Evolutionary conservation across 2,113 vertebrate genomes (phyloP), one percentile per base, ranked within the genome.

Genomic region (Campylomormyrus tamandua): DNA sequence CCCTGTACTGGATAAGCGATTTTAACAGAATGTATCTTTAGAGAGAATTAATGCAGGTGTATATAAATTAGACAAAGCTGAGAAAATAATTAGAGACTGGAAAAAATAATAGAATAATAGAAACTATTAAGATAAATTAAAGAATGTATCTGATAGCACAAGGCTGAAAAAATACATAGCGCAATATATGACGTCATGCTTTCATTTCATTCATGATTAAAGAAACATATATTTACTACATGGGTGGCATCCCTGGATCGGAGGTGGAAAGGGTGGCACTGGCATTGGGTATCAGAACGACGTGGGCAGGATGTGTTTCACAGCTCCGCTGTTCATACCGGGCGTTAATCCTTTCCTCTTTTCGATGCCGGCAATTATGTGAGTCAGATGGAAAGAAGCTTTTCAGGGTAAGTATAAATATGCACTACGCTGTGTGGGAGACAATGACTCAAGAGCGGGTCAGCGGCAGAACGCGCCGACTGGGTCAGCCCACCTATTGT

Each of bases 331-430:
- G n/a, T 49, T 49, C 86, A 31, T 49, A 27, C 84, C 39, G 42
- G 21, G 11, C 45, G n/a, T 42, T 42, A 56, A 77, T 89, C 88
- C 88, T 56, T 87, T 87, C 89, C 58, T 70, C 56, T 49, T 31
- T 87, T 50, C 15, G 46, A 87, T 87, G 66, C 58, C 66, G 77
- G 66, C 85, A 80, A 77, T 87, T 74, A 87, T 48, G 24, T 90
- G 89, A 90, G 89, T 90, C 89, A 90, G 62, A 87, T 15, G 89
- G 89, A 74, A 90, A 87, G 35, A 87, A 87, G 89, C 8, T 49
- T 53, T 21, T 53, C 89, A 77, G 9, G 48, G 27, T 39, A 80
- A 80, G 87, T 87, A 87, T 87, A 21, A 87, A 50, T 53, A 52
- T 77, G 48, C 86, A 84, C 70, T 77, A n/a, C 19, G 45, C 8